Percentiles rank a stretch among this genome's conserved stretches.
Evolutionary conservation across 1,140 invertebrate genomes (phyloP).

Genomic region (Helicoverpa zea): DNA sequence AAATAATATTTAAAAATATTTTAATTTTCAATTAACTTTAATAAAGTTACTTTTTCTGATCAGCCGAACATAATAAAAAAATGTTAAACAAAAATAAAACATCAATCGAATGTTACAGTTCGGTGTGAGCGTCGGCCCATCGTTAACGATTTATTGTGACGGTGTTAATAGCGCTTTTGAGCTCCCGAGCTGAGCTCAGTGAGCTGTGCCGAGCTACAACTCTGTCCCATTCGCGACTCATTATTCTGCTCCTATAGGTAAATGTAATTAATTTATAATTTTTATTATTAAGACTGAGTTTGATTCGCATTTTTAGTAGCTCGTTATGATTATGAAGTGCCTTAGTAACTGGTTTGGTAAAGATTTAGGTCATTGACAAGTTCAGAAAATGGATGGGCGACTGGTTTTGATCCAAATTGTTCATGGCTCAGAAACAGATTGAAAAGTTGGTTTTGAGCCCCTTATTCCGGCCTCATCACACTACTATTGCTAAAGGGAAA

Average conservation of each 20-base stretch:
- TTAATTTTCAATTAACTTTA: no score
- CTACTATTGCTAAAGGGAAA: no score
- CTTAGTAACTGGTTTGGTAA: no score
- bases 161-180: conserved; percentile 36
- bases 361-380: no score
- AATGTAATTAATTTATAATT: neutral
- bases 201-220: conserved; percentile 16
- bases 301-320: neutral
- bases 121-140: conserved; percentile 14
- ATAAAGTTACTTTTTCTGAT: neutral
- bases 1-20: no score
- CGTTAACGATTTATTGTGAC: conserved; percentile 39
- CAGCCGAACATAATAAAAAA: neutral
- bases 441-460: no score
- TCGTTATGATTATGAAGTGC: no score
- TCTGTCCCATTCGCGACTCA: neutral
- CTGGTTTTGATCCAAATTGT: no score
- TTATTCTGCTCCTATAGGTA: neutral
- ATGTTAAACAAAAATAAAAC: neutral
- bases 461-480: no score
- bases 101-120: neutral
- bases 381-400: no score
- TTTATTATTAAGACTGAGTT: neutral
- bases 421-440: no score
- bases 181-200: neutral